phyloP scores from a whole-genome alignment of 2,797 vertebrate genomes.

The Eulemur mongoz region DNA sequence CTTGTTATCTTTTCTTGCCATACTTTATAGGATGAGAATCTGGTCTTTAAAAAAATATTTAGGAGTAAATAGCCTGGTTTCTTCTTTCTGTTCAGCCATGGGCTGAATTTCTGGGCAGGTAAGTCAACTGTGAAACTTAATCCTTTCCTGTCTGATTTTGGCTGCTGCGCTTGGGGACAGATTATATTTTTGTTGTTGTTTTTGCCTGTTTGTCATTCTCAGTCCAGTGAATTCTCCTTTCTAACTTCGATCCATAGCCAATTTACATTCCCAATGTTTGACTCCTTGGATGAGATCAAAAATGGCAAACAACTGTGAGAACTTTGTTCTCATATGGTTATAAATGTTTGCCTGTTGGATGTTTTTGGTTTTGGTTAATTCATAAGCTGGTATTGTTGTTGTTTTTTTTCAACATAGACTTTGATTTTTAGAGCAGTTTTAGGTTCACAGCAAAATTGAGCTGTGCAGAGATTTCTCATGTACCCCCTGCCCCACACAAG shows the following conservation, averaged over 20 bases:
- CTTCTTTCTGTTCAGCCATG: neutral
- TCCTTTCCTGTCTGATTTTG: conserved; percentile 51
- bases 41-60: conserved; percentile 51
- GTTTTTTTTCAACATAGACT: neutral
- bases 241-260: neutral
- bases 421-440: conserved; percentile 10
- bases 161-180: conserved; percentile 44
- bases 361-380: conserved; percentile 7
- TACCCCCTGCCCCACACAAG: rapidly evolving
- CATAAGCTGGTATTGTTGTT: conserved; percentile 31
- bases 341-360: neutral
- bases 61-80: neutral
- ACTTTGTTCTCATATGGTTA: neutral
- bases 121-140: conserved; percentile 51
- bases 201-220: conserved; percentile 42
- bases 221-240: conserved; percentile 35
- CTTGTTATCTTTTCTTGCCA: conserved; percentile 73
- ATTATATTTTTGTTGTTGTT: conserved; percentile 27
- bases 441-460: neutral
- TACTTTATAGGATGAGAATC: conserved; percentile 56
- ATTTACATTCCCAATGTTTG: conserved; percentile 20
- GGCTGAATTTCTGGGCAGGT: conserved; percentile 49
- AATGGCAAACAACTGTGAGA: neutral
- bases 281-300: conserved; percentile 48
- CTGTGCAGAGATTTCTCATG: neutral